Percentiles rank a stretch among this genome's conserved stretches.
Conservation (phyloP, 1,140 invertebrate species). For the Drosophila aff. region DNA sequence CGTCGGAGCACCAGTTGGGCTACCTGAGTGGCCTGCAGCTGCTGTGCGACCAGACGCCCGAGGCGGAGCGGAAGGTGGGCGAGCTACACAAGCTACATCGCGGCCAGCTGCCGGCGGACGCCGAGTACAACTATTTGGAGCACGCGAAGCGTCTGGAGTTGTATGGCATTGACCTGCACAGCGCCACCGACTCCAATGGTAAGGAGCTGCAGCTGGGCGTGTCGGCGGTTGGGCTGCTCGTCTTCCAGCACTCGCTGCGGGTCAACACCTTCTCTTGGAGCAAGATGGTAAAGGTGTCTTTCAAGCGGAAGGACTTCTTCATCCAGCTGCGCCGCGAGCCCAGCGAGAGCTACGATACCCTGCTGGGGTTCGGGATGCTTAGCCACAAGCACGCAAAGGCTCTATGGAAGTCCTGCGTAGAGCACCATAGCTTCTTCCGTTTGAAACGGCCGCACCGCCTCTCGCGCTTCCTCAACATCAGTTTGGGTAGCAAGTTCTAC, state of each 20-base stretch:
- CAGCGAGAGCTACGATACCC: slow-evolving; percentile 95
- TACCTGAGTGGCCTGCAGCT: slow-evolving; percentile 93
- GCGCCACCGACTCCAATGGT: slow-evolving; percentile 94
- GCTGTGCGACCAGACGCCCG: slow-evolving; percentile 93
- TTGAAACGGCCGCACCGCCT: slow-evolving; percentile 91
- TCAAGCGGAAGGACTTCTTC: slow-evolving; percentile 99
- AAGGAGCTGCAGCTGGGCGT: slow-evolving; percentile 98
- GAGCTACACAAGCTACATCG: slow-evolving; percentile 97
- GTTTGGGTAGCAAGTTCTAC: slow-evolving; percentile 88
- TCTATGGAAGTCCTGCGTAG: slow-evolving; percentile 98
- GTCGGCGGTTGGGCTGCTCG: slow-evolving; percentile 93
- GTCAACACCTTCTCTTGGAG: slow-evolving; percentile 99
- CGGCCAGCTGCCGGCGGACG: slow-evolving; percentile 95
- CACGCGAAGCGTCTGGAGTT: slow-evolving; percentile 96
- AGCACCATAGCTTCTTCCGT: slow-evolving; percentile 99
- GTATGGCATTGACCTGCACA: slow-evolving; percentile 97
- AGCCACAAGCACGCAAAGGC: slow-evolving; percentile 97
- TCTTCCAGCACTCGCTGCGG: slow-evolving; percentile 96
- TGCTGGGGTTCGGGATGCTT: slow-evolving; percentile 97
- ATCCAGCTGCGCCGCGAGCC: slow-evolving; percentile 96
- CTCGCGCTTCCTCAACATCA: slow-evolving; percentile 88
- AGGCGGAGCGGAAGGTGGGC: slow-evolving; percentile 95
- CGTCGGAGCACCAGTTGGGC: slow-evolving; percentile 91
- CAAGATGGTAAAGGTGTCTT: slow-evolving; percentile 99
- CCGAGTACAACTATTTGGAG: slow-evolving; percentile 97